Percentiles rank a stretch among this genome's conserved stretches.
These are phyloP conservation scores for Corythoichthys intestinalis DNA, from an alignment of 2,113 vertebrate species.

Conservation along the genomic window DNA sequence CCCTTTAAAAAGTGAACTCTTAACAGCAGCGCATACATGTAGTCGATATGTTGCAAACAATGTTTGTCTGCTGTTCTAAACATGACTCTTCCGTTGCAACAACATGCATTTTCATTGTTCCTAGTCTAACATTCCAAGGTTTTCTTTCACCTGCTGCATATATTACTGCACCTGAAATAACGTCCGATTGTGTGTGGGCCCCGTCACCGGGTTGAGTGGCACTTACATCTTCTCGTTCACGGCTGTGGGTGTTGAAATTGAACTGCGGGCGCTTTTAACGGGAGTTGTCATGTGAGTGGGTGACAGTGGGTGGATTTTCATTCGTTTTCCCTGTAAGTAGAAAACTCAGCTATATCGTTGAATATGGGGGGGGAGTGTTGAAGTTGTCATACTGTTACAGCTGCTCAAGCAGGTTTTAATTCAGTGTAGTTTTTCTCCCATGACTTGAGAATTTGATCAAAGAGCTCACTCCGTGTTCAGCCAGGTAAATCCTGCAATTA, in stretches of 20 bases:
- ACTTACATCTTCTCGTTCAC: slow-evolving; percentile 43
- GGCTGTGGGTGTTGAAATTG: slow-evolving; percentile 56
- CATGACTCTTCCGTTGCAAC: neutral
- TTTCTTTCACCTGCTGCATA: slow-evolving; percentile 28
- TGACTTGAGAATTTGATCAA: slow-evolving; percentile 13
- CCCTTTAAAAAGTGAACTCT: too few relatives aligned
- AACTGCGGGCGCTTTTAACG: slow-evolving; percentile 54
- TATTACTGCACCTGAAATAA: slow-evolving; percentile 33
- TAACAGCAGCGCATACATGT: too few relatives aligned
- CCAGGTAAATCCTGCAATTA: slow-evolving; percentile 25
- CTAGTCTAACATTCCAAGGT: slow-evolving; percentile 20
- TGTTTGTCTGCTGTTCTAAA: neutral
- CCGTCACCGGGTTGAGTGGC: slow-evolving; percentile 50
- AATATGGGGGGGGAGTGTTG: neutral
- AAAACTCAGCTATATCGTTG: neutral
- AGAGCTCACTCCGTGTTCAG: slow-evolving; percentile 19
- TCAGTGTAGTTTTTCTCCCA: slow-evolving; percentile 17
- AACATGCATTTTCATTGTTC: slow-evolving; percentile 12
- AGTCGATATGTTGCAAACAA: neutral
- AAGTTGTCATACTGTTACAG: slow-evolving; percentile 13
- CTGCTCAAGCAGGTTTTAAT: slow-evolving; percentile 25
- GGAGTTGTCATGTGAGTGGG: slow-evolving; percentile 41
- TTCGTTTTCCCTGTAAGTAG: neutral
- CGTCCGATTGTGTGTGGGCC: slow-evolving; percentile 37
- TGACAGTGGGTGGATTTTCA: slow-evolving; percentile 37